Base-by-base conservation (phyloP, 2,797 vertebrate species). In the Myotis pilosus region DNA sequence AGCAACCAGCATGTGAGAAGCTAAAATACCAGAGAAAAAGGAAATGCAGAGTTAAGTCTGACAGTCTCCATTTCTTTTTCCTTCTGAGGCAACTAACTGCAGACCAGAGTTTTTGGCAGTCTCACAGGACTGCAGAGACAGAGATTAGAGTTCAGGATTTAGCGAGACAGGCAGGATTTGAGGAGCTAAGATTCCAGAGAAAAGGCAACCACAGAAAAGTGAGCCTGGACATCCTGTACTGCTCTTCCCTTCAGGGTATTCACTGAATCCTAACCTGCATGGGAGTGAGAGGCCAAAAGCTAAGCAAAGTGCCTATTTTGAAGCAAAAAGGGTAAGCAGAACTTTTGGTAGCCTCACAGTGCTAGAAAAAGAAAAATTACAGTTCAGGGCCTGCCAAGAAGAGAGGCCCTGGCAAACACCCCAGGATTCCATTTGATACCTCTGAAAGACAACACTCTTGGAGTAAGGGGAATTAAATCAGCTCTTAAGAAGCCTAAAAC, bases 391-490 rank as follows among this genome's bases (percentile, higher is more conserved):
- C 81, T 93, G 57, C 66, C 47, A 92, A 87, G 33, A 85, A 81
- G 53, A 87, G 23, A 87, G 33, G 53, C 25, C 36, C 85, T 96
- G 81, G 92, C 90, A 95, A 87, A 92, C 41, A 81, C 8, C 72
- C 72, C 72, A 91, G 78, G 76, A 89, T 69, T 94, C 88, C 75
- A 93, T 85, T 66, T 96, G 95, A 89, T 95, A 90, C 74, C 78
- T 85, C 53, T 64, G 41, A 93, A 87, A 55, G 55, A 86, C 53
- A 94, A 76, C 19, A 57, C 76, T 94, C 78, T 82, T 47, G 47
- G 85, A 95, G 64, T 72, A 93, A 88, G 60, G 51, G 23, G 71
- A 96, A 95, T 89, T 92, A 95, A 96, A 91, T 30, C 81, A 94
- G 51, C 36, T 72, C 60, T 60, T 76, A 60, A 88, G 91, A 93